Base-by-base conservation (phyloP, 2,797 vertebrate species). In the Cyprinella venusta region DNA sequence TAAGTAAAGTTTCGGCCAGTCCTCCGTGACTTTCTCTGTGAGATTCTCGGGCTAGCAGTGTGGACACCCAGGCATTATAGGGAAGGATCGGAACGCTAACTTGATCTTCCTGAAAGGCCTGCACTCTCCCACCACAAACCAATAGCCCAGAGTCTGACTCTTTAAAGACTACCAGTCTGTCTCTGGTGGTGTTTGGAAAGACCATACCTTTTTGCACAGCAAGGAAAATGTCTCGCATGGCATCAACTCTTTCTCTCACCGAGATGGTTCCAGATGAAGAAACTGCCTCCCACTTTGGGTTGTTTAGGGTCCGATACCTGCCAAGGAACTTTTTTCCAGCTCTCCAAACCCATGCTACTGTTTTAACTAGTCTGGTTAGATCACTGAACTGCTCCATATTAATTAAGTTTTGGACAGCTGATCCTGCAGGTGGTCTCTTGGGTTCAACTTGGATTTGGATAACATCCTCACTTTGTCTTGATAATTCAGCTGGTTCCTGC, bases 1-100 rank as follows among this genome's bases (percentile, higher is more conserved):
- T 45, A 12, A 88, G 68, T 15, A 88, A 21, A 8, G 83, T 89
- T 2, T 61, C 84, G 0, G 84, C 87, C 26, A 86, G 63, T 30
- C 21, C 10, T 13, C 68, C 0, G 13, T 70, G 68, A 3, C 19
- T 13, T 26, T 45, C 67, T 15, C 15, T 18, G 36, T 69, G 38
- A n/a, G 38, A 42, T 42, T 69, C 67, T 42, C 10, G 10, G 5
- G 67, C 67, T 2, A 69, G 15, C 19, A 69, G 38, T n/a, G 10
- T 69, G 9, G 67, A 69, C 5, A 69, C 38, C 67, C 21, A 68
- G 18, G 67, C 5, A n/a, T 40, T 13, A 21, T 68, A 42, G 19
- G 36, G 67, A 42, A 45, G 5, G 1, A 26, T 45, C 15, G 40
- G 68, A 70, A 70, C 1, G 2, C 40, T 24, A 24, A 7, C 2